Evolutionary conservation across 2,797 vertebrate species (phyloP).

Genomic region (Spea hammondii): DNA sequence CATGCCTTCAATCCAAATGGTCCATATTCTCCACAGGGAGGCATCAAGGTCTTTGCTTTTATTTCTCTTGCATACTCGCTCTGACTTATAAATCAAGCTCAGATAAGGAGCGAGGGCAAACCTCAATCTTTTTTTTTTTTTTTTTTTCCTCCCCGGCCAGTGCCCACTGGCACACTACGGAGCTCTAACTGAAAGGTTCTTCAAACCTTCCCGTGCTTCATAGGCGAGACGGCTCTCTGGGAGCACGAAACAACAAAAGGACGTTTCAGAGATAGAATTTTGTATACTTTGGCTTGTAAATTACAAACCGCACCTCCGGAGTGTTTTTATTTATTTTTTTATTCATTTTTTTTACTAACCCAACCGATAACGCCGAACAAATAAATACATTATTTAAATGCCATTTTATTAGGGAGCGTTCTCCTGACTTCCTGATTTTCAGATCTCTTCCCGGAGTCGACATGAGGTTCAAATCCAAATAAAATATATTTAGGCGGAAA

Average conservation of each 20-base stretch:
- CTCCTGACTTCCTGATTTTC: not conserved
- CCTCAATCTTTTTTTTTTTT: conserved; percentile 66
- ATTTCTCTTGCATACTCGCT: conserved; percentile 71
- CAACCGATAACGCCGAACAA: conserved; percentile 10
- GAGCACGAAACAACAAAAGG: conserved; percentile 64
- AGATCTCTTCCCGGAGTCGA: not conserved
- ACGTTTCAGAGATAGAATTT: conserved; percentile 57
- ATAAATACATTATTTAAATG: conserved; percentile 2
- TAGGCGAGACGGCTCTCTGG: conserved; percentile 54
- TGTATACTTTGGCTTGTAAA: conserved; percentile 58
- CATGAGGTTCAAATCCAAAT: conserved; percentile 3
- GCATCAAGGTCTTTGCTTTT: conserved; percentile 75
- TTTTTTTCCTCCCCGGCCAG: conserved; percentile 53
- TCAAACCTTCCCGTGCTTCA: conserved; percentile 65
- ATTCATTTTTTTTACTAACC: conserved; percentile 5
- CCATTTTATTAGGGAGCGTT: not conserved
- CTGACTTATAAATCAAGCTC: conserved; percentile 78
- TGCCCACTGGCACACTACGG: conserved; percentile 64
- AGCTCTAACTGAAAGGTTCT: conserved; percentile 66
- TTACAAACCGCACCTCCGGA: conserved; percentile 56
- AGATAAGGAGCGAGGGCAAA: conserved; percentile 72
- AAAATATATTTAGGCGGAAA: not conserved
- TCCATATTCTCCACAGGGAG: conserved; percentile 74
- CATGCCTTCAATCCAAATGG: conserved; percentile 77
- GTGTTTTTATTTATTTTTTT: conserved; percentile 33